Evolutionary conservation across 2,113 vertebrate species (phyloP).

Genomic region (Burhinus oedicnemus): DNA sequence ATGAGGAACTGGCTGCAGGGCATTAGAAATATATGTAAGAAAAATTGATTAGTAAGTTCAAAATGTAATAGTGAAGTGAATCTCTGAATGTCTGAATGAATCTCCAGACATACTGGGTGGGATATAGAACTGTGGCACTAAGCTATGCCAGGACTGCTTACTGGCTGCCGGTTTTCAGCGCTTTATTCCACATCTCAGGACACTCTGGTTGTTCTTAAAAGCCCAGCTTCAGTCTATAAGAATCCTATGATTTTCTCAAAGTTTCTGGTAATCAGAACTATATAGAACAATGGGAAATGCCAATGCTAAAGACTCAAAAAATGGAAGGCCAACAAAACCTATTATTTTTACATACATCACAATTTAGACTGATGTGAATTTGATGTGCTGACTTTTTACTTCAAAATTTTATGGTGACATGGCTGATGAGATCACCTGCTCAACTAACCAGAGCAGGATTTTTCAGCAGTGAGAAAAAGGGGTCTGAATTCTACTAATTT

Average conservation of each 20-base stretch:
- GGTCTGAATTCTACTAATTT: neutral
- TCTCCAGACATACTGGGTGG: fast-evolving
- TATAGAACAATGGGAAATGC: neutral
- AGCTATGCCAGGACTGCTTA: neutral
- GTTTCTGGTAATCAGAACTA: neutral
- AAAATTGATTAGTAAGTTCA: neutral
- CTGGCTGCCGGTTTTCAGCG: neutral
- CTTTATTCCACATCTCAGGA: fast-evolving
- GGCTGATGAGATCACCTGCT: neutral
- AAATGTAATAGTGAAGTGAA: neutral
- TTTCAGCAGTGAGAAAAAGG: neutral
- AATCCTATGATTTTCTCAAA: neutral
- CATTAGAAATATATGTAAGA: neutral
- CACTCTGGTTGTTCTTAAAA: neutral
- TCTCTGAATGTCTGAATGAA: neutral
- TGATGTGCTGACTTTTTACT: neutral
- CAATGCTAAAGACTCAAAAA: neutral
- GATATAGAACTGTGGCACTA: neutral
- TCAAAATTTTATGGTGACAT: neutral
- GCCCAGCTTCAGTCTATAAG: neutral
- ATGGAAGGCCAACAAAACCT: fast-evolving
- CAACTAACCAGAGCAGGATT: neutral
- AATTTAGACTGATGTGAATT: neutral
- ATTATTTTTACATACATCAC: neutral
- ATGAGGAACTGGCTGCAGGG: neutral